These are phyloP conservation scores for Iselma pallidipennis DNA, from an alignment of 2,888 invertebrate genomes.

Conservation along the genomic window DNA sequence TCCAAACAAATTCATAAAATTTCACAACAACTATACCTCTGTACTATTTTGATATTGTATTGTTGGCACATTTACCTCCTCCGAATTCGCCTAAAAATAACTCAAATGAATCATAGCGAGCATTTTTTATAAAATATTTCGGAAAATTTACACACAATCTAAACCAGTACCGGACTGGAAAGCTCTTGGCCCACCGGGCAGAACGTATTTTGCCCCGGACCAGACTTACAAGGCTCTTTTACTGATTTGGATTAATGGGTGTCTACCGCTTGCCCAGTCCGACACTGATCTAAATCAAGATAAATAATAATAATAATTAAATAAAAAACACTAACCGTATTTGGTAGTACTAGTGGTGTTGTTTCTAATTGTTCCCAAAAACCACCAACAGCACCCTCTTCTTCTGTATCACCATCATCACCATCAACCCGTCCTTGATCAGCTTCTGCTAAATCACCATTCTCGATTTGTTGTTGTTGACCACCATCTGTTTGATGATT, in stretches of 20 bases:
- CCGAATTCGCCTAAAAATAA: constrained; percentile 37
- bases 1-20: constrained; percentile 7
- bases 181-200: no score
- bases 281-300: no score
- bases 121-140: background rate
- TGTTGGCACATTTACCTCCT: constrained; percentile 36
- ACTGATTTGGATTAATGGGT: no score
- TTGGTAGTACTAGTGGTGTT: background rate
- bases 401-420: constrained; percentile 41
- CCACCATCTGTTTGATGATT: constrained; percentile 44
- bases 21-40: constrained; percentile 36
- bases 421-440: constrained; percentile 69
- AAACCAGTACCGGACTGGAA: background rate
- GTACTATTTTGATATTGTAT: constrained; percentile 42
- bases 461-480: constrained; percentile 60
- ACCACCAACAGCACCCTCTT: constrained; percentile 55
- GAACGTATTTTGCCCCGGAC: no score
- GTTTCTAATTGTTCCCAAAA: constrained; percentile 34
- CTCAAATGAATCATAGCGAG: constrained; percentile 6
- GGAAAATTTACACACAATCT: background rate
- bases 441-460: constrained; percentile 80
- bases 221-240: no score
- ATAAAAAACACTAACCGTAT: background rate
- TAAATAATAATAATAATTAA: no score
- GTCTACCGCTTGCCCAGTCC: no score